Evolutionary conservation across 2,797 vertebrate genomes (phyloP), one percentile per base, ranked within the genome.

Genomic region (Lepilemur ruficaudatus): DNA sequence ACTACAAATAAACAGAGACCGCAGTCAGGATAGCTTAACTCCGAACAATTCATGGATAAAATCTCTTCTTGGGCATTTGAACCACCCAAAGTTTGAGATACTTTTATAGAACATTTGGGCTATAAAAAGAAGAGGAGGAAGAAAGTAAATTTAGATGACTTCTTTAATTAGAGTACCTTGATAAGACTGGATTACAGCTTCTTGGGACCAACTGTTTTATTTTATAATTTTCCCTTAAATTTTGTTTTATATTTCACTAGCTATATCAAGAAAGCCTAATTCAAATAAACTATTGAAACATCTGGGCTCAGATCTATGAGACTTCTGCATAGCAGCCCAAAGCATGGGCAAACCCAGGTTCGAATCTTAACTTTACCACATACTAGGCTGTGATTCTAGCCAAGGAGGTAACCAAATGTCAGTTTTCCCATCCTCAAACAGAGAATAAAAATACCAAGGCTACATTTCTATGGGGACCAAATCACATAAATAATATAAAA

Each of bases 221-320:
- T 92, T 76, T 52, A 73, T 15, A 35, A 41, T 46, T 92, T 73
- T 81, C 28, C 35, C 35, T 80, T 76, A 80, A 70, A 22, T 61
- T 90, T 70, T 46, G 65, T 57, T 88, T 91, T 63, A 28, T 14
- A 12, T 50, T 81, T 25, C 23, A 2, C 25, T 82, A 48, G 41
- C 28, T 78, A 8, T 48, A 43, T 67, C 7, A 35, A 76, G 41
- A 76, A 83, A 93, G 12, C 38, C n/a, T 32, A 15, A 41, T 83
- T 28, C 25, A 84, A 17, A 73, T 20, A 52, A 73, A 81, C 43
- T 9, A 2, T 4, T 5, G 25, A 69, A 22, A 8, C 18, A 1
- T 1, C 14, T 3, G 2, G 4, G 35, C 78, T 30, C 4, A 22
- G 83, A 85, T 1, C 38, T 18, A 8, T 0, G 18, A 50, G 32